phyloP scores from a whole-genome alignment of 2,888 invertebrate genomes.

The Aleiodes leptofemur region DNA sequence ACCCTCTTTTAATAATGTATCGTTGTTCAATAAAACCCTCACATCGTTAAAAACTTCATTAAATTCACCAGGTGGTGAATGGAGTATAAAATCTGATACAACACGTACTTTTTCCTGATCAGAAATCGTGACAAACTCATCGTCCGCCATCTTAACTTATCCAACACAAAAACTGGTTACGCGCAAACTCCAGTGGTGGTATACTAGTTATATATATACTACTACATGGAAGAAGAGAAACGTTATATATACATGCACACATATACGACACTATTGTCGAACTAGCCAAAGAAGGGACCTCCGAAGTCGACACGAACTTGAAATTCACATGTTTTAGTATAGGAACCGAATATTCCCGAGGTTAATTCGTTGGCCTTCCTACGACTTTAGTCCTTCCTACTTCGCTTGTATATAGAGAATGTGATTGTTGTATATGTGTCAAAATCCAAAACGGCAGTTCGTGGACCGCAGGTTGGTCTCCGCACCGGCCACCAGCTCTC shows the following conservation, averaged over 20 bases:
- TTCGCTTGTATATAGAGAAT: neutral
- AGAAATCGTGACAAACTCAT: conserved; percentile 88
- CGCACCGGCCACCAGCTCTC: conserved; percentile 38
- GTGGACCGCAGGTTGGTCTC: conserved; percentile 52
- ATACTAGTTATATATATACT: neutral
- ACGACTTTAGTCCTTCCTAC: neutral
- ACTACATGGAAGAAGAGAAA: too few relatives aligned
- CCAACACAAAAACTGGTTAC: conserved; percentile 60
- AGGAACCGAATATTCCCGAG: too few relatives aligned
- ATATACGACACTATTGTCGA: neutral
- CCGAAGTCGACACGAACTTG: too few relatives aligned
- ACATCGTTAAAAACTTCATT: conserved; percentile 99
- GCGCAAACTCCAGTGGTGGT: conserved; percentile 46
- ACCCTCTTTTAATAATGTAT: conserved; percentile 95
- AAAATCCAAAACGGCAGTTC: conserved; percentile 64
- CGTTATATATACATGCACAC: neutral
- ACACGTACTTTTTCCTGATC: conserved; percentile 96
- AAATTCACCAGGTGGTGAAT: conserved; percentile 99
- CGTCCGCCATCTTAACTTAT: conserved; percentile 87
- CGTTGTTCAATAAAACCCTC: conserved; percentile 94
- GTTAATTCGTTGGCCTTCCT: too few relatives aligned
- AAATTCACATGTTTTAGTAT: too few relatives aligned
- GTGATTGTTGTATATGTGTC: conserved; percentile 62
- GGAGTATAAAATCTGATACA: conserved; percentile 98
- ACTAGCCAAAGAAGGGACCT: too few relatives aligned